Evolutionary conservation across 2,888 invertebrate genomes (phyloP).

Genomic region (Rhyacophila evoluta): DNA sequence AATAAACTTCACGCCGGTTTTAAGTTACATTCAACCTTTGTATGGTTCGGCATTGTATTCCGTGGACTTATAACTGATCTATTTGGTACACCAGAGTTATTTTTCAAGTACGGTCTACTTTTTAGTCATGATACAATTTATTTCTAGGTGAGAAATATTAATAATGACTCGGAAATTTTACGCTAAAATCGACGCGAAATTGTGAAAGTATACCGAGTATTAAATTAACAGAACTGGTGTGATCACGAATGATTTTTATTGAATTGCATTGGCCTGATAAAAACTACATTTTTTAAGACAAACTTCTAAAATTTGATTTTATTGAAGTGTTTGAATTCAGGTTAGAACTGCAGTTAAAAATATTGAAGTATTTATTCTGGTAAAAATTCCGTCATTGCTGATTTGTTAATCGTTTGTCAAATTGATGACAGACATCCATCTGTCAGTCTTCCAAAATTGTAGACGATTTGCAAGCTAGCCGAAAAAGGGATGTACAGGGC

Average conservation of each 20-base stretch:
- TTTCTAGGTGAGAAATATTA: neutral
- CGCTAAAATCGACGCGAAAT: neutral
- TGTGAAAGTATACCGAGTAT: constrained; percentile 11
- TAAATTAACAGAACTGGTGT: neutral
- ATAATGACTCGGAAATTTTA: neutral
- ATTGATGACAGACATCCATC: neutral
- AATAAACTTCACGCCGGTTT: neutral
- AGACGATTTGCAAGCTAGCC: neutral
- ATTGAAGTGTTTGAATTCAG: too few relatives aligned
- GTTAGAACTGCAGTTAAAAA: too few relatives aligned
- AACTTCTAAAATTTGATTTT: too few relatives aligned
- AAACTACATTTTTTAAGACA: too few relatives aligned
- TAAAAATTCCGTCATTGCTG: too few relatives aligned
- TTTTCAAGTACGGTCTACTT: neutral
- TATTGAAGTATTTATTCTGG: too few relatives aligned
- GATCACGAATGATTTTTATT: too few relatives aligned
- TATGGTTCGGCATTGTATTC: neutral
- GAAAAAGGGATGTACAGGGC: neutral
- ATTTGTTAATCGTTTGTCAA: neutral
- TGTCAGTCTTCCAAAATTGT: neutral
- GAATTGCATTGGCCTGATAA: too few relatives aligned
- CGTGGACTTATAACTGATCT: too few relatives aligned
- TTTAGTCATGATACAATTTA: neutral
- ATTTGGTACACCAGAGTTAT: too few relatives aligned
- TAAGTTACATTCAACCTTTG: neutral